Conservation (phyloP, 1,140 invertebrate species). For the Drosophila ambigua region DNA sequence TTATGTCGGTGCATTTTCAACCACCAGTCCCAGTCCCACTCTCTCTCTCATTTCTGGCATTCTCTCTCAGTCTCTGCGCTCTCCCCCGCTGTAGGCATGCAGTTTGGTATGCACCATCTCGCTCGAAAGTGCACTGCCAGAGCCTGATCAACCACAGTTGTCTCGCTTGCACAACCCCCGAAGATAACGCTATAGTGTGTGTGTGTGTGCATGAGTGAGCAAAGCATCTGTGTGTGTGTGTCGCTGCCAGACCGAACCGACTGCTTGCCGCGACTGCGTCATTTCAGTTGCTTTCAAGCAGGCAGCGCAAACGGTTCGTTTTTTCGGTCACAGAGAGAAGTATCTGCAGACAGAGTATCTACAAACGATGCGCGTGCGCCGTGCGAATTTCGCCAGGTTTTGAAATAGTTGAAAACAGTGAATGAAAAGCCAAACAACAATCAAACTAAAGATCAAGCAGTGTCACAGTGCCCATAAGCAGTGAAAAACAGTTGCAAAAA, state of each 20-base stretch:
- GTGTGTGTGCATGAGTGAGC: constrained; percentile 8
- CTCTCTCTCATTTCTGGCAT: neutral
- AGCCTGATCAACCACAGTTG: constrained; percentile 1
- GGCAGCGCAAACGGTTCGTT: constrained; percentile 67
- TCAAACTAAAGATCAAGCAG: constrained; percentile 4
- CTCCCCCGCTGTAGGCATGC: neutral
- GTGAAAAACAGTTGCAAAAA: constrained; percentile 27
- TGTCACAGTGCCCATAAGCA: constrained; percentile 46
- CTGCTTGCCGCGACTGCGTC: constrained; percentile 37
- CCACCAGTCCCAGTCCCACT: neutral
- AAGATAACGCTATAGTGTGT: neutral
- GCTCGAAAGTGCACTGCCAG: constrained; percentile 53
- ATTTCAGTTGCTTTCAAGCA: constrained; percentile 69
- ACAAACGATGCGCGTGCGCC: constrained; percentile 65
- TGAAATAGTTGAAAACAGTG: constrained; percentile 58
- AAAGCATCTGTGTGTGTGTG: neutral
- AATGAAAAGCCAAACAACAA: constrained; percentile 4
- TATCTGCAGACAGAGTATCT: constrained; percentile 14
- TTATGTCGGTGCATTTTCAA: neutral
- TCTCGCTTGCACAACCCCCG: constrained; percentile 40
- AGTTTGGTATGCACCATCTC: constrained; percentile 7
- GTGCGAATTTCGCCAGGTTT: constrained; percentile 66
- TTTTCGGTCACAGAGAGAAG: constrained; percentile 25
- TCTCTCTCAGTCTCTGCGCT: constrained; percentile 14
- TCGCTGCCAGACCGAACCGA: neutral